Conservation (phyloP, 2,113 vertebrate species). For the Gobiocypris rarus region DNA sequence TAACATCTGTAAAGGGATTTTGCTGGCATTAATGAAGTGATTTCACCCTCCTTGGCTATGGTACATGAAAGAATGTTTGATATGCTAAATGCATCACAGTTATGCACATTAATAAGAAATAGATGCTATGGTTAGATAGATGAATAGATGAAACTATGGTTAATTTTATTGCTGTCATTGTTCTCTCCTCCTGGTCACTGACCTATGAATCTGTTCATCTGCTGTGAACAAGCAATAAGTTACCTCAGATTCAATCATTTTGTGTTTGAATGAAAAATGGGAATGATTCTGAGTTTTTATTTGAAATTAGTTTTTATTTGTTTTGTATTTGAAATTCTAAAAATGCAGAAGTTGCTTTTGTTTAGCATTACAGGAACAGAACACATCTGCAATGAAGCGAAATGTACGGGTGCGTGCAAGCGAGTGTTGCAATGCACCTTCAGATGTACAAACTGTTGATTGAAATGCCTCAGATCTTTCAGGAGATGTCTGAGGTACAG, state of each 20-base stretch:
- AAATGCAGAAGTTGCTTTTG: background rate
- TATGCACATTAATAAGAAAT: background rate
- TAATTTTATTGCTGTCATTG: background rate
- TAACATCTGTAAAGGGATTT: background rate
- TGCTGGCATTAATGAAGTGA: background rate
- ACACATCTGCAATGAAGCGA: background rate
- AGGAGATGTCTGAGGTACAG: background rate
- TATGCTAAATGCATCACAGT: background rate
- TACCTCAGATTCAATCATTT: background rate
- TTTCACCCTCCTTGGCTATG: background rate
- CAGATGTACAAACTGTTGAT: background rate
- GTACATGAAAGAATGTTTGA: background rate
- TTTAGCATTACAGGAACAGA: background rate
- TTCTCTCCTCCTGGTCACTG: background rate
- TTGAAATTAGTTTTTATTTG: background rate
- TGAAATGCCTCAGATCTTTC: constrained; percentile 16
- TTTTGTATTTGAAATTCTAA: background rate
- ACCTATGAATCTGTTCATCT: constrained; percentile 4
- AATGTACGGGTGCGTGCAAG: background rate
- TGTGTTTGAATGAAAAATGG: background rate
- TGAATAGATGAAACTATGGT: background rate
- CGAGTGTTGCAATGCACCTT: background rate
- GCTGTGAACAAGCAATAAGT: background rate
- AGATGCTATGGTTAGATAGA: too few species aligned
- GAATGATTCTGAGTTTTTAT: background rate